These are phyloP conservation scores for Semaprochilodus insignis DNA, from an alignment of 2,797 vertebrate species.

Conservation along the genomic window DNA sequence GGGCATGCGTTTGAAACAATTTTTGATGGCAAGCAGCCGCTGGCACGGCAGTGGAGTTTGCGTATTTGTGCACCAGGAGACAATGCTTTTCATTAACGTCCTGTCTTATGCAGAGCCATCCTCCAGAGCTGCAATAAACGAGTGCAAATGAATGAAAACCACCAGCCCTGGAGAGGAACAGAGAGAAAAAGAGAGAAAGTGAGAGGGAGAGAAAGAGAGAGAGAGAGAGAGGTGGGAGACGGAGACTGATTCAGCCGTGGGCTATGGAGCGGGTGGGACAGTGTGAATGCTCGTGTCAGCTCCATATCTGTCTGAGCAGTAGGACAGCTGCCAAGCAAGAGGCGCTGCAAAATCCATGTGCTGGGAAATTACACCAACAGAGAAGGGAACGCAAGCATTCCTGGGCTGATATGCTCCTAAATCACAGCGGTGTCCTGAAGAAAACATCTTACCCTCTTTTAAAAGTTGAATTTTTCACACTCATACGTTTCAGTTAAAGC, in stretches of 20 bases:
- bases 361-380: constrained; percentile 50
- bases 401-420: constrained; percentile 41
- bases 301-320: constrained; percentile 44
- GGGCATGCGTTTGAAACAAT: constrained; percentile 13
- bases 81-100: constrained; percentile 13
- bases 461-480: neutral
- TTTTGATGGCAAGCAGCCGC: constrained; percentile 18
- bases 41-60: constrained; percentile 12
- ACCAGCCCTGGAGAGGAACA: constrained; percentile 3
- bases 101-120: constrained; percentile 23
- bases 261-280: constrained; percentile 33
- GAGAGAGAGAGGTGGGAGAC: neutral
- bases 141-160: constrained; percentile 21
- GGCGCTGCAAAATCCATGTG: constrained; percentile 31
- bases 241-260: constrained; percentile 15
- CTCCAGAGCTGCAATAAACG: constrained; percentile 20
- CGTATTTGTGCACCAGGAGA: constrained; percentile 18
- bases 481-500: neutral
- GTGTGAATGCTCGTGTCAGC: constrained; percentile 43
- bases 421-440: constrained; percentile 8
- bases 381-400: constrained; percentile 42
- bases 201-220: constrained; percentile 11
- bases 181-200: neutral
- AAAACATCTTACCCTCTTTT: neutral
- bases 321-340: constrained; percentile 42